These are phyloP conservation scores for Siphamia tubifer DNA, from an alignment of 2,113 vertebrate species.

Conservation along the genomic window DNA sequence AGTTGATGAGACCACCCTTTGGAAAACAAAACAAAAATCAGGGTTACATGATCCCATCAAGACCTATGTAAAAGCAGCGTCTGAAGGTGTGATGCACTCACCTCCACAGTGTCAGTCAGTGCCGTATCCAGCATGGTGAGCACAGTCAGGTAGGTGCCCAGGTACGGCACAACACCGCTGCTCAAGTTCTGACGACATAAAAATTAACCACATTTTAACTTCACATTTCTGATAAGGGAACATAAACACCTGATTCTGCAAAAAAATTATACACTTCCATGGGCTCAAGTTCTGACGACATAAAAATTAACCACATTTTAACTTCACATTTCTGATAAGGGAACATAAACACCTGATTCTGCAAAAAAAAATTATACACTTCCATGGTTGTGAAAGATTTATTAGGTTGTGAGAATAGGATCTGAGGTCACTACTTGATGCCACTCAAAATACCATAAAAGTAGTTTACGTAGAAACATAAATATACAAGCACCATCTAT, in stretches of 20 bases:
- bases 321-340: no score
- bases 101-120: constrained; percentile 83
- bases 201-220: not conserved
- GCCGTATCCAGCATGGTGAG: constrained; percentile 92
- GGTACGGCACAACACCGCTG: constrained; percentile 84
- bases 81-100: constrained; percentile 41
- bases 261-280: no score
- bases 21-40: not conserved
- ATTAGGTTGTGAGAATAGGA: no score
- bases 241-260: no score
- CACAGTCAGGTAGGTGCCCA: constrained; percentile 89
- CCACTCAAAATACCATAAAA: not conserved
- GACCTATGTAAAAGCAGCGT: not conserved
- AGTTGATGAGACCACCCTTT: constrained; percentile 88
- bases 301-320: not conserved
- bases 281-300: constrained; percentile 53
- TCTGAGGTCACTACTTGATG: not conserved
- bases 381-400: no score
- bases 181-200: constrained; percentile 53
- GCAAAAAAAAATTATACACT: no score
- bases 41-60: not conserved
- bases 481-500: not conserved
- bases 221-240: no score
- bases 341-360: no score
- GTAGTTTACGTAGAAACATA: not conserved